Conservation (phyloP, 2,888 invertebrate species). For the Julus scandinavius region DNA sequence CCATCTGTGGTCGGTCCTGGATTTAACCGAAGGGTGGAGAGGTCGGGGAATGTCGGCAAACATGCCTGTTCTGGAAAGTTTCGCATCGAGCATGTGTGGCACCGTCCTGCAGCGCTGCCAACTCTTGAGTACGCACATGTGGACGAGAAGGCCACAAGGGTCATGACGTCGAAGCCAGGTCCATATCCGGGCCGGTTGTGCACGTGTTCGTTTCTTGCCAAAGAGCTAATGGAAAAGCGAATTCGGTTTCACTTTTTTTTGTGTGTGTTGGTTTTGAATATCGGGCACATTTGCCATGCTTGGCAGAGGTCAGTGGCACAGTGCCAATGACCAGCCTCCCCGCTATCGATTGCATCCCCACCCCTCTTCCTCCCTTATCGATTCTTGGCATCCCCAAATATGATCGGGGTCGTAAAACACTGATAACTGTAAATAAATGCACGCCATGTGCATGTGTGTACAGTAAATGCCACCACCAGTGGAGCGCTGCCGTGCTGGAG, state of each 20-base stretch:
- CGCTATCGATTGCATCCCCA: no score
- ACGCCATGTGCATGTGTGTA: neutral
- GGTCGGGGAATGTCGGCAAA: no score
- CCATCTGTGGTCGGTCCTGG: no score
- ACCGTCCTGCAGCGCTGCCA: no score
- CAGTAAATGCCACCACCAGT: no score
- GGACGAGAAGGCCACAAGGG: neutral
- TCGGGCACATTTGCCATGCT: neutral
- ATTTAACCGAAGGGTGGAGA: no score
- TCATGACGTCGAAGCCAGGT: neutral
- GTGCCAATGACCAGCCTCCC: conserved; percentile 19
- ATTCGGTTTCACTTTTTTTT: no score
- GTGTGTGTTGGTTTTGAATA: no score
- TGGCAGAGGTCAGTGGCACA: neutral
- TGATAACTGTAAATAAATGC: neutral
- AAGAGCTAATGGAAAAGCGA: no score
- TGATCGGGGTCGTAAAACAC: neutral
- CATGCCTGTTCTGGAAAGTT: no score
- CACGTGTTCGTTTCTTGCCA: neutral
- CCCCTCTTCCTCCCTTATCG: neutral
- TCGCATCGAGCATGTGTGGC: no score
- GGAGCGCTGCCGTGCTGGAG: no score
- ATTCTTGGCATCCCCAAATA: neutral
- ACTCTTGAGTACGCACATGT: neutral
- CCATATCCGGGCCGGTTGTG: neutral